These are phyloP conservation scores for Limnothrissa miodon DNA, from an alignment of 2,113 vertebrate genomes.

Conservation along the genomic window DNA sequence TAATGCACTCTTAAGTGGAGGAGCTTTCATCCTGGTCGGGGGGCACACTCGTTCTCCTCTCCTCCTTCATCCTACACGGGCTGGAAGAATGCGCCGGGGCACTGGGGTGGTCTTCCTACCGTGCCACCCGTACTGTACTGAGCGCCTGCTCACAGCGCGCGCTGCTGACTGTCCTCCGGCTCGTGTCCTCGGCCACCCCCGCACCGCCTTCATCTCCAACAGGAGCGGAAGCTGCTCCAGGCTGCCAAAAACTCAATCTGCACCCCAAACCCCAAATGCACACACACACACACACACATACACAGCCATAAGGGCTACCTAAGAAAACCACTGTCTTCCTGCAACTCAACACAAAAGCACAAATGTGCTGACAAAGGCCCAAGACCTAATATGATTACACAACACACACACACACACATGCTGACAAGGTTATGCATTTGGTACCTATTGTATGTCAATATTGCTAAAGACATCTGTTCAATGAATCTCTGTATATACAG, in stretches of 20 bases:
- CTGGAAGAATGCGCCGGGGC: conserved; percentile 32
- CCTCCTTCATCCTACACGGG: conserved; percentile 30
- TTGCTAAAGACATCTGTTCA: neutral
- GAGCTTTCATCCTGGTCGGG: conserved; percentile 47
- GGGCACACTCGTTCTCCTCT: conserved; percentile 31
- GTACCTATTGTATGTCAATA: neutral
- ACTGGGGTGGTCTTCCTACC: neutral
- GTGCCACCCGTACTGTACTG: conserved; percentile 32
- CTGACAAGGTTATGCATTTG: neutral
- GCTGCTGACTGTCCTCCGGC: neutral
- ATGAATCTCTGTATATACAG: neutral
- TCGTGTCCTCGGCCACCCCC: neutral
- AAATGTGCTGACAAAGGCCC: neutral
- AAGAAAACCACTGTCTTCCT: neutral
- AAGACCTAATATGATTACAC: neutral
- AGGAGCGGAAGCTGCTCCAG: neutral
- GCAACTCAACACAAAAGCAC: neutral
- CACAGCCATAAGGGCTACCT: neutral
- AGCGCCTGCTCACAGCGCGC: too few relatives aligned
- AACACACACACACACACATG: neutral
- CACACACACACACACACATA: neutral
- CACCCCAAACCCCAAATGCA: neutral
- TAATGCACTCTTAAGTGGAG: conserved; percentile 44
- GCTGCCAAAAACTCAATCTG: neutral
- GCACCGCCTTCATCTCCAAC: neutral